Conservation (phyloP, 2,888 invertebrate genomes). For the Apamea sordens region DNA sequence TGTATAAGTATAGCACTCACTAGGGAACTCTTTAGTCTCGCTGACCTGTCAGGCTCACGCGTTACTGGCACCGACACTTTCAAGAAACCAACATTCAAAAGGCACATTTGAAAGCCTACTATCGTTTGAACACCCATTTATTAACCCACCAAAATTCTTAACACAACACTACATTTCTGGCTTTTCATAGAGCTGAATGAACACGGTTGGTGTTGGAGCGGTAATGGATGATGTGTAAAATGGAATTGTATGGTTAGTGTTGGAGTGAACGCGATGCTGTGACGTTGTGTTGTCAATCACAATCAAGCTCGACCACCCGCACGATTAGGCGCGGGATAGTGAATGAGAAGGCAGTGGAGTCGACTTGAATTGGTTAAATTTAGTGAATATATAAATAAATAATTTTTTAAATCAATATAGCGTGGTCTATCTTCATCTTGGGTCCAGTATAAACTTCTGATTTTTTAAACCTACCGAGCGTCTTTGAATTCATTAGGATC, state of each 20-base stretch:
- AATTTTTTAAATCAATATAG: background rate
- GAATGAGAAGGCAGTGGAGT: constrained; percentile 72
- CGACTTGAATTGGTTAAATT: constrained; percentile 1
- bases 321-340: constrained; percentile 82
- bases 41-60: constrained; percentile 73
- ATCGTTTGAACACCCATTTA: constrained; percentile 55
- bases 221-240: constrained; percentile 66
- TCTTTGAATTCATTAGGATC: background rate
- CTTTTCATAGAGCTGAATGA: background rate
- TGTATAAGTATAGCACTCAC: constrained; percentile 35
- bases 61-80: constrained; percentile 72
- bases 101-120: constrained; percentile 75
- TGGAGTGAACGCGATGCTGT: constrained; percentile 74
- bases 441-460: background rate
- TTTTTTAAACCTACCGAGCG: background rate
- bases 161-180: constrained; percentile 62
- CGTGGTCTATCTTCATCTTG: background rate
- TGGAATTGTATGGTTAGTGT: constrained; percentile 54
- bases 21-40: constrained; percentile 63
- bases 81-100: constrained; percentile 73
- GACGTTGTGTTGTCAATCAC: constrained; percentile 89
- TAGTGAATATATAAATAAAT: background rate
- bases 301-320: constrained; percentile 89
- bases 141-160: constrained; percentile 27
- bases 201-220: background rate